Evolutionary conservation across 2,888 invertebrate species (phyloP).

Genomic region (Norana najaformis): DNA sequence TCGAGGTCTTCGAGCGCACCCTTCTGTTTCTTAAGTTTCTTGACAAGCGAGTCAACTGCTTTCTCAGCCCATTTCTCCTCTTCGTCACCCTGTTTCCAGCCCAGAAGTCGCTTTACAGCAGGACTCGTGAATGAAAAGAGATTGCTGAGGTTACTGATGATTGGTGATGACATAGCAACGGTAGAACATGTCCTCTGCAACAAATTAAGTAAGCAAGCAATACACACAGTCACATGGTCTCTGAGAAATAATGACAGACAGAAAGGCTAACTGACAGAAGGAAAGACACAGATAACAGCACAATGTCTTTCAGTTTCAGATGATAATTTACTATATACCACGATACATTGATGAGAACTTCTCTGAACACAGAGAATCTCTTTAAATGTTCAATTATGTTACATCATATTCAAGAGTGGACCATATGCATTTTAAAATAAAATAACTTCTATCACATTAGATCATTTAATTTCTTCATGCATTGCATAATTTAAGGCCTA

Average conservation of each 20-base stretch:
- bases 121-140: slow-evolving; percentile 81
- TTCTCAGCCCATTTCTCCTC: slow-evolving; percentile 99
- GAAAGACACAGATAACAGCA: neutral
- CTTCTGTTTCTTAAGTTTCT: slow-evolving; percentile 91
- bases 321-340: neutral
- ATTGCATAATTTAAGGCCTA: no score
- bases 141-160: slow-evolving; percentile 72
- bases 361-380: neutral
- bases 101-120: slow-evolving; percentile 85
- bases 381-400: neutral
- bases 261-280: neutral
- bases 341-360: neutral
- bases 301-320: neutral
- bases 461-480: neutral
- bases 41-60: slow-evolving; percentile 94
- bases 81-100: slow-evolving; percentile 96
- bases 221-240: neutral
- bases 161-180: slow-evolving; percentile 36
- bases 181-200: neutral
- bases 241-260: neutral
- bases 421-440: neutral
- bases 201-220: neutral
- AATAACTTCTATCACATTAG: neutral
- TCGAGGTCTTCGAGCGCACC: slow-evolving; percentile 92
- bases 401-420: neutral